Evolutionary conservation across 2,888 invertebrate species (phyloP).

Genomic region (Calliopum simillimum): DNA sequence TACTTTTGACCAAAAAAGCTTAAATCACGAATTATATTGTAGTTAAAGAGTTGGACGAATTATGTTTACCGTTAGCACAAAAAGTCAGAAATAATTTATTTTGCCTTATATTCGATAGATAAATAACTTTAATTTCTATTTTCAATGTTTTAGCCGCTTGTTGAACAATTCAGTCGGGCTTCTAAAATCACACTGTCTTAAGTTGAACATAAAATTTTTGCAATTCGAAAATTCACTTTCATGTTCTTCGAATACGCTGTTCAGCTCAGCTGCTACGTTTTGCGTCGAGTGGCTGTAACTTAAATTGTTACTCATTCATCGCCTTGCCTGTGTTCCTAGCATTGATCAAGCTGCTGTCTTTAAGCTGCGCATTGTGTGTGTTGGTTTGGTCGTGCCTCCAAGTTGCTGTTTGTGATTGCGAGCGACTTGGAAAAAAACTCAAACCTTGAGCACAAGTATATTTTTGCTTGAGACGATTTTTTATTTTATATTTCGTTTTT

Average conservation of each 20-base stretch:
- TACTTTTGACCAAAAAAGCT: too few relatives aligned
- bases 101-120: too few relatives aligned
- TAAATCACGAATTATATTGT: too few relatives aligned
- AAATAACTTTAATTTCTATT: not conserved
- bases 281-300: not conserved
- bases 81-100: too few relatives aligned
- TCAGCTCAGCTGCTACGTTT: too few relatives aligned
- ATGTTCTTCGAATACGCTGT: slow-evolving; percentile 16
- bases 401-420: not conserved
- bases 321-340: slow-evolving; percentile 12
- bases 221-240: slow-evolving; percentile 16
- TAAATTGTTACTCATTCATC: not conserved
- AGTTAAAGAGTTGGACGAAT: too few relatives aligned
- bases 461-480: too few relatives aligned
- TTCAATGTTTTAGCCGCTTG: not conserved
- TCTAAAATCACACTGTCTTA: slow-evolving; percentile 27
- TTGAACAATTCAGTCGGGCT: slow-evolving; percentile 6
- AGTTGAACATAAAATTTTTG: slow-evolving; percentile 12
- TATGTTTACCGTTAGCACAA: too few relatives aligned
- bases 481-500: too few relatives aligned
- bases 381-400: slow-evolving; percentile 26
- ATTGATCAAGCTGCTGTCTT: slow-evolving; percentile 2
- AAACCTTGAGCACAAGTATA: too few relatives aligned
- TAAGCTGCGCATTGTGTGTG: not conserved
- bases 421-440: too few relatives aligned